These are phyloP conservation scores for Dromaius novaehollandiae DNA, from an alignment of 2,113 vertebrate species.

Conservation along the genomic window DNA sequence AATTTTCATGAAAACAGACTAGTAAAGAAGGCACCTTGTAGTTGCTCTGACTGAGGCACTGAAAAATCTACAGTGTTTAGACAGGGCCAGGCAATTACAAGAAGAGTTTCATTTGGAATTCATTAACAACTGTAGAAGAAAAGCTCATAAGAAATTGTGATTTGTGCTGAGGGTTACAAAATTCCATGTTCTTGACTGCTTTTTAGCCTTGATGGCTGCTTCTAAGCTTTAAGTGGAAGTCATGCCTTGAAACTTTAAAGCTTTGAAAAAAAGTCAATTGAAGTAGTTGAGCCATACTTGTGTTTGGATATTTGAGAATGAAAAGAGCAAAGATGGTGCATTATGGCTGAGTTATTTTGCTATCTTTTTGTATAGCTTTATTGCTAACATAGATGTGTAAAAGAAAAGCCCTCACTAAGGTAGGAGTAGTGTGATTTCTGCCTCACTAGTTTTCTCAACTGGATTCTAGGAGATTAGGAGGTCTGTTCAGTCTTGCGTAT, in stretches of 20 bases:
- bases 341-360: neutral
- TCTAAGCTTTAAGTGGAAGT: neutral
- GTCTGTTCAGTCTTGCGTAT: neutral
- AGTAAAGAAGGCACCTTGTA: neutral
- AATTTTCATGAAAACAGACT: neutral
- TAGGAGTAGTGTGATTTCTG: neutral
- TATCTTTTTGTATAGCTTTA: fast-evolving
- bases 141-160: neutral
- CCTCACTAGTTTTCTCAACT: neutral
- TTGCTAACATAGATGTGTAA: neutral
- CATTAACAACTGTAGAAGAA: neutral
- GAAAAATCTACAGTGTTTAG: neutral
- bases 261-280: neutral
- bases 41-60: neutral
- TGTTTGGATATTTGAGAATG: neutral
- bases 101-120: neutral
- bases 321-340: neutral
- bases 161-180: neutral
- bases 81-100: neutral
- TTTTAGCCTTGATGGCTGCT: neutral
- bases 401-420: neutral
- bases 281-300: neutral
- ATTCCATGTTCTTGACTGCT: neutral
- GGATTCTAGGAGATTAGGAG: neutral
- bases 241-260: neutral